Conservation (phyloP, 1,140 invertebrate genomes). For the Pollicipes pollicipes region DNA sequence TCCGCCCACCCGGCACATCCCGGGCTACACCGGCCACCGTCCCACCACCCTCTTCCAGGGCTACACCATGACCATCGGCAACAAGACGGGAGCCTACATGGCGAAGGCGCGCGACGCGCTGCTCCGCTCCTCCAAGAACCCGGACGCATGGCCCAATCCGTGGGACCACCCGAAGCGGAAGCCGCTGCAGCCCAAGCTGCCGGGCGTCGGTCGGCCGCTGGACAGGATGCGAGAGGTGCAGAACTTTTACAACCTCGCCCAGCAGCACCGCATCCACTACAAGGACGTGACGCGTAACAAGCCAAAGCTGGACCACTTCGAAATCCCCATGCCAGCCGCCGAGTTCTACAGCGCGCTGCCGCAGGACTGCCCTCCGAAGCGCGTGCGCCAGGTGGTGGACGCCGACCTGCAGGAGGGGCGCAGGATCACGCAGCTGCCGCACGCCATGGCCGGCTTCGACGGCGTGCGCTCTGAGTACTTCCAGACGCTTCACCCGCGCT, state of each 20-base stretch:
- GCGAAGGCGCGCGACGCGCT: neutral
- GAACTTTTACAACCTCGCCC: neutral
- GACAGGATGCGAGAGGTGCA: neutral
- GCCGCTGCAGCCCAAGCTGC: neutral
- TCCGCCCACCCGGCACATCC: neutral
- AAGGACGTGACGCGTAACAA: neutral
- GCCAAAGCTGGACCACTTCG: neutral
- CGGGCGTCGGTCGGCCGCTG: neutral
- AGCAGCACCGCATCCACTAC: neutral
- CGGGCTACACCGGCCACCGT: neutral
- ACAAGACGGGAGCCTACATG: neutral
- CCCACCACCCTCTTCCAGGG: neutral
- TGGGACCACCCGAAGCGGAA: neutral
- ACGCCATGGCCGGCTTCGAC: neutral
- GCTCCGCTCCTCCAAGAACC: neutral
- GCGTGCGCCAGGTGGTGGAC: neutral
- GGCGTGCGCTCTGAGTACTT: neutral
- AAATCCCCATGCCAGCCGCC: neutral
- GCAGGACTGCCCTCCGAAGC: neutral
- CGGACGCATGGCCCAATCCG: neutral
- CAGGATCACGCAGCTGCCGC: neutral
- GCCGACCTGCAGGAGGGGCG: neutral
- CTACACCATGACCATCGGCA: slow-evolving; percentile 1
- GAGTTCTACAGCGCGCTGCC: neutral
- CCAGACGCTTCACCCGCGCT: neutral